phyloP scores from a whole-genome alignment of 2,888 invertebrate species.

The Neoaliturus tenellus region DNA sequence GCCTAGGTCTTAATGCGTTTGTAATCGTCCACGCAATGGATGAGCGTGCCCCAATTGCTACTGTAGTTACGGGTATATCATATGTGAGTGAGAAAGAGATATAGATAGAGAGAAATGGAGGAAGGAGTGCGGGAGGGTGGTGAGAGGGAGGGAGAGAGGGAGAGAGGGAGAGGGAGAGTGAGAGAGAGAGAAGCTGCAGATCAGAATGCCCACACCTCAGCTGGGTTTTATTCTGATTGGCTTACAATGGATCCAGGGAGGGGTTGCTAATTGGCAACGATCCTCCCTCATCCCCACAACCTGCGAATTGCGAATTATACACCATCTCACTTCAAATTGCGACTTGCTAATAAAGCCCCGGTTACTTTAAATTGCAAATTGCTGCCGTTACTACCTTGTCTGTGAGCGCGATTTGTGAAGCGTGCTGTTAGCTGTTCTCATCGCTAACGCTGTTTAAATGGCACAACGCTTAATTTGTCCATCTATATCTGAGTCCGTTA shows the following conservation, averaged over 20 bases:
- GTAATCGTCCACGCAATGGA: no score
- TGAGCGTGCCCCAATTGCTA: no score
- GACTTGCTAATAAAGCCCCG: constrained; percentile 57
- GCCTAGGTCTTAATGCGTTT: no score
- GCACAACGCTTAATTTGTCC: background rate
- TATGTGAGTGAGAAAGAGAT: background rate
- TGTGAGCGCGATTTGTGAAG: constrained; percentile 39
- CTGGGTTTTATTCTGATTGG: constrained; percentile 51
- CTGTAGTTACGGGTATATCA: no score
- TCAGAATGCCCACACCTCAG: constrained; percentile 36
- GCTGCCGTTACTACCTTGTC: constrained; percentile 53
- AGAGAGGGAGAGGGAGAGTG: constrained; percentile 9
- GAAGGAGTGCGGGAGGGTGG: background rate
- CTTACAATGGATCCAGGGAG: constrained; percentile 37
- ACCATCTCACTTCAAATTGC: constrained; percentile 53
- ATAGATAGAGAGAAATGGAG: background rate
- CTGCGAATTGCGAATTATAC: constrained; percentile 53
- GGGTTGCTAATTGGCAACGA: constrained; percentile 54
- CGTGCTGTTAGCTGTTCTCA: background rate
- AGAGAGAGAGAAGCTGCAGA: background rate
- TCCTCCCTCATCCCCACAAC: constrained; percentile 39
- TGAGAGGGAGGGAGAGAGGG: background rate
- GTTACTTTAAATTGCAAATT: constrained; percentile 59
- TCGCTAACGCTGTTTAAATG: constrained; percentile 19
- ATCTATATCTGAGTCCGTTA: background rate